Percentiles rank a stretch among this genome's conserved stretches.
These are phyloP conservation scores for Vicugna pacos DNA, from an alignment of 2,113 vertebrate genomes.

Conservation along the genomic window DNA sequence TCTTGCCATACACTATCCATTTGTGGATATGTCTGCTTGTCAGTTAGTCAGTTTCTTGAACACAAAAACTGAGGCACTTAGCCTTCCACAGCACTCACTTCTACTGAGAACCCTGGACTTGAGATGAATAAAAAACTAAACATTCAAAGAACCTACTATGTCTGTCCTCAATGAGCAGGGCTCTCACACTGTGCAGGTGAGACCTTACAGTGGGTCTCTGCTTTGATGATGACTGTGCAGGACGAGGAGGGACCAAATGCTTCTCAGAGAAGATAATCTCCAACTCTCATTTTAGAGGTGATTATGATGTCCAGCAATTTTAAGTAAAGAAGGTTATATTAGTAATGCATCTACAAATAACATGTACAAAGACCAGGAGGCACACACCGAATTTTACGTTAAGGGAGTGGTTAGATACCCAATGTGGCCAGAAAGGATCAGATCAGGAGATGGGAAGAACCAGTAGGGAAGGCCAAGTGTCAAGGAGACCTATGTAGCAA, in stretches of 20 bases:
- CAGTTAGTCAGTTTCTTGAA: not conserved
- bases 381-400: too few species aligned
- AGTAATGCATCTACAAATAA: not conserved
- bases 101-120: not conserved
- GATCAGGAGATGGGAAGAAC: too few species aligned
- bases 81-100: not conserved
- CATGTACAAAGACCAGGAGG: not conserved
- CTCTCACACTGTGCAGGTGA: not conserved
- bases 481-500: not conserved
- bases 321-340: not conserved
- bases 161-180: too few species aligned
- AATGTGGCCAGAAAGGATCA: not conserved
- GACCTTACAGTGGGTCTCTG: too few species aligned
- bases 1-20: not conserved
- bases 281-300: not conserved
- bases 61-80: not conserved
- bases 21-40: rapidly evolving
- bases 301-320: not conserved
- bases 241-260: too few species aligned
- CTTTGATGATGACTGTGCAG: not conserved
- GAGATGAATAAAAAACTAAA: not conserved
- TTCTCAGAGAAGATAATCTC: not conserved
- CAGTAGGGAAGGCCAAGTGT: not conserved
- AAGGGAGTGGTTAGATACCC: not conserved
- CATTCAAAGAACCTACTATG: not conserved